Conservation (phyloP, 1,140 invertebrate species). For the Potamilus streckersoni region DNA sequence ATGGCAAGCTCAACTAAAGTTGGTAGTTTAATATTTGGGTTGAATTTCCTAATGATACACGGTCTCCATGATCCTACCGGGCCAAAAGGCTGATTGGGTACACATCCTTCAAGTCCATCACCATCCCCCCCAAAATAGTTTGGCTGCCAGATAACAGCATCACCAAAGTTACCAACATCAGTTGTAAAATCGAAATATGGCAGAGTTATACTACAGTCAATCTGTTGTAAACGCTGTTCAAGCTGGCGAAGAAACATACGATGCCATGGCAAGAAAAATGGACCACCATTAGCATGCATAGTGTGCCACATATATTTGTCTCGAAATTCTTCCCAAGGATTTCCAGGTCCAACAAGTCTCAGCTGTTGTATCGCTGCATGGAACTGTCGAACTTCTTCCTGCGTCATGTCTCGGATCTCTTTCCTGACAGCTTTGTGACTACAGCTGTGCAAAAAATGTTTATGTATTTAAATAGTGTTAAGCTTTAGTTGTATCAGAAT, state of each 20-base stretch:
- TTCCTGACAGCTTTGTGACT: slow-evolving; percentile 44
- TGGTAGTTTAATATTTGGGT: slow-evolving; percentile 56
- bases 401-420: slow-evolving; percentile 60
- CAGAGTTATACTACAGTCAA: slow-evolving; percentile 58
- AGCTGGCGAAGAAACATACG: slow-evolving; percentile 53
- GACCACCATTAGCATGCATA: slow-evolving; percentile 57
- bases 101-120: slow-evolving; percentile 43
- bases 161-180: slow-evolving; percentile 56
- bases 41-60: slow-evolving; percentile 58
- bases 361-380: slow-evolving; percentile 55
- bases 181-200: slow-evolving; percentile 65
- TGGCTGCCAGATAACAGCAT: slow-evolving; percentile 62
- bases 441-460: slow-evolving; percentile 42
- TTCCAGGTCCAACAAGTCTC: slow-evolving; percentile 37
- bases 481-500: background rate
- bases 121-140: slow-evolving; percentile 61
- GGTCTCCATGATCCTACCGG: slow-evolving; percentile 51
- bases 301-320: slow-evolving; percentile 60
- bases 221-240: slow-evolving; percentile 57
- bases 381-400: slow-evolving; percentile 51
- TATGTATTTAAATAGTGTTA: background rate
- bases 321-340: slow-evolving; percentile 57
- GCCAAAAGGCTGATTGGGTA: slow-evolving; percentile 60
- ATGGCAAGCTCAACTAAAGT: slow-evolving; percentile 53
- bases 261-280: slow-evolving; percentile 62